These are phyloP conservation scores for Drosophila persimilis DNA, from an alignment of 1,140 invertebrate species.

Conservation along the genomic window DNA sequence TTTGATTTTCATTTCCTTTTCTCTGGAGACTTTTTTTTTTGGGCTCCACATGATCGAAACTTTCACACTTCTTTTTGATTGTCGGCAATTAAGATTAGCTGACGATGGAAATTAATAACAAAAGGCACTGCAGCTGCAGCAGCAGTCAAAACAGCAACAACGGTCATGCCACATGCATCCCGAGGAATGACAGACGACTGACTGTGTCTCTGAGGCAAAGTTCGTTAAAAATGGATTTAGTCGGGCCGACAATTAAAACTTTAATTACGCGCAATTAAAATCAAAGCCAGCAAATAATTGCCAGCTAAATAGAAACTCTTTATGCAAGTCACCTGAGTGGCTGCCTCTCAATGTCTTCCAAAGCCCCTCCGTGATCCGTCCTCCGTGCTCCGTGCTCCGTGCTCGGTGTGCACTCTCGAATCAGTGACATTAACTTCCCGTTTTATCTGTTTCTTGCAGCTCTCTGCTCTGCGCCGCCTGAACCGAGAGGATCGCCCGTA, in stretches of 20 bases:
- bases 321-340: slow-evolving; percentile 47
- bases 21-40: slow-evolving; percentile 6
- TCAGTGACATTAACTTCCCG: slow-evolving; percentile 25
- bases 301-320: slow-evolving; percentile 48
- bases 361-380: too few species aligned
- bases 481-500: slow-evolving; percentile 38
- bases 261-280: slow-evolving; percentile 75
- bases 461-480: slow-evolving; percentile 13
- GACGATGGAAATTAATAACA: slow-evolving; percentile 41
- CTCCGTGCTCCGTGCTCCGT: neutral
- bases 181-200: slow-evolving; percentile 40
- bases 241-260: slow-evolving; percentile 64
- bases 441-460: slow-evolving; percentile 26
- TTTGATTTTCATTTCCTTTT: slow-evolving; percentile 14
- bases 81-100: slow-evolving; percentile 40
- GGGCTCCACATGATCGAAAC: slow-evolving; percentile 16
- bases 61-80: slow-evolving; percentile 59
- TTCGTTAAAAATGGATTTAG: slow-evolving; percentile 70
- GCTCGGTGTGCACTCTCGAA: slow-evolving; percentile 29
- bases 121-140: slow-evolving; percentile 3
- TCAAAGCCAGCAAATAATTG: slow-evolving; percentile 65
- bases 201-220: slow-evolving; percentile 34
- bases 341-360: neutral
- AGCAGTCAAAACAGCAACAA: neutral
- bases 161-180: too few species aligned